A percentile compares a stretch with the other conserved stretches of the same genome.
phyloP scores from a whole-genome alignment of 2,797 vertebrate genomes.

The Orientallactaga sibirica region DNA sequence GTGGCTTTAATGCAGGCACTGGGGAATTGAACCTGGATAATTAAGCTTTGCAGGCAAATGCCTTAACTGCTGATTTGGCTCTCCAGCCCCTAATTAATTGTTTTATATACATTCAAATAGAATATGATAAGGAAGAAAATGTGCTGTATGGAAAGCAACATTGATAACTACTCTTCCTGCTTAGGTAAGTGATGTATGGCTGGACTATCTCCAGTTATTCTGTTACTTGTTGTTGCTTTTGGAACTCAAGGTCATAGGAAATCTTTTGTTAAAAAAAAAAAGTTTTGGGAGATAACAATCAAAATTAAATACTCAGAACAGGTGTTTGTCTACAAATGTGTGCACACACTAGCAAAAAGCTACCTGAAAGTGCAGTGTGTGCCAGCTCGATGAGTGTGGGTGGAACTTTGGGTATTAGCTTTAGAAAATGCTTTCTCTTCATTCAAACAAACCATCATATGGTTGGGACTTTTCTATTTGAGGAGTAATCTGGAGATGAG shows the following conservation, averaged over 20 bases:
- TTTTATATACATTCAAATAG: conserved; percentile 13
- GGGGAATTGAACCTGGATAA: no score
- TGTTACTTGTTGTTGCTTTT: conserved; percentile 30
- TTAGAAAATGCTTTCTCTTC: conserved; percentile 43
- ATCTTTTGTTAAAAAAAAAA: background rate
- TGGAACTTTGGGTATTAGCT: conserved; percentile 61
- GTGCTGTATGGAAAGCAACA: background rate
- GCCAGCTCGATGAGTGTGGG: conserved; percentile 36
- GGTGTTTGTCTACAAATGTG: conserved; percentile 51
- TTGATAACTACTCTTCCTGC: background rate
- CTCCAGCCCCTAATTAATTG: background rate
- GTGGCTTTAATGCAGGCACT: no score
- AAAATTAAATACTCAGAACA: conserved; percentile 70
- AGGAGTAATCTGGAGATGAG: background rate
- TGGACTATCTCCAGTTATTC: background rate
- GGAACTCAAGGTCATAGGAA: conserved; percentile 4
- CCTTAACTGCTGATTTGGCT: no score
- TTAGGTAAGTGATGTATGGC: background rate
- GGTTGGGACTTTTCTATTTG: conserved; percentile 8
- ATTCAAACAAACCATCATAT: background rate
- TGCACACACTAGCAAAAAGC: conserved; percentile 7
- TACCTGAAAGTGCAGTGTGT: background rate
- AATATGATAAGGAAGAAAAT: background rate
- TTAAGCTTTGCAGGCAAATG: no score
- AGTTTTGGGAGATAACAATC: conserved; percentile 70